Conservation (phyloP, 2,113 vertebrate species). For the Brevimyrus niger region DNA sequence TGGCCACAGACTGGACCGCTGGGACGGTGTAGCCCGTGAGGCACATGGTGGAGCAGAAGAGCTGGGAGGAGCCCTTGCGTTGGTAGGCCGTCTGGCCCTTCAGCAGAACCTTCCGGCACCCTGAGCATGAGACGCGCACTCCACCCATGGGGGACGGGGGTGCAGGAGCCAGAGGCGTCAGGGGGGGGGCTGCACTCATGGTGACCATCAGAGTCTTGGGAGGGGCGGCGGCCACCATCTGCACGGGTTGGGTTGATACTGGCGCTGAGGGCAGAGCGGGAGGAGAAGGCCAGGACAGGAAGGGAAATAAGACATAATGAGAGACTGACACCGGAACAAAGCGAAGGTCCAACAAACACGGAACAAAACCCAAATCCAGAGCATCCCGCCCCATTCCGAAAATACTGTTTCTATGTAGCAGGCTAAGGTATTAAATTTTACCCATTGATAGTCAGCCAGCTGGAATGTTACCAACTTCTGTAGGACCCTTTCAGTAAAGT, state of each 20-base stretch:
- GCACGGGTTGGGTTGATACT: constrained; percentile 13
- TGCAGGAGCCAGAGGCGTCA: constrained; percentile 49
- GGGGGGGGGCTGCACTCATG: neutral
- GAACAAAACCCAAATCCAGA: neutral
- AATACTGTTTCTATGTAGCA: neutral
- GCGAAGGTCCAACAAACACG: neutral
- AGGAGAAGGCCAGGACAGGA: neutral
- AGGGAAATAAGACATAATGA: neutral
- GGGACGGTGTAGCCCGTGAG: constrained; percentile 74
- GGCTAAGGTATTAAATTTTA: neutral
- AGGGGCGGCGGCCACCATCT: neutral
- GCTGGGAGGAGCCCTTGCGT: constrained; percentile 84
- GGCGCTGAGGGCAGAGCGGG: neutral
- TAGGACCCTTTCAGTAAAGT: neutral
- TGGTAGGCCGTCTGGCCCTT: constrained; percentile 97
- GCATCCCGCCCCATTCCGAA: neutral
- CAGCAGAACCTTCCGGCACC: constrained; percentile 83
- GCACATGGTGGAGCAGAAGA: constrained; percentile 88
- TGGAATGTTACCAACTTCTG: neutral
- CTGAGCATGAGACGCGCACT: constrained; percentile 76
- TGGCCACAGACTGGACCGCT: constrained; percentile 49
- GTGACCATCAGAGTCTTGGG: constrained; percentile 42
- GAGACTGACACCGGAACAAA: neutral
- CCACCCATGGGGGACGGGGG: constrained; percentile 55
- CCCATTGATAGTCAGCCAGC: neutral